A percentile compares a stretch with the other conserved stretches of the same genome.
Evolutionary conservation across 2,888 invertebrate genomes (phyloP).

Genomic region (Aplocera efformata): DNA sequence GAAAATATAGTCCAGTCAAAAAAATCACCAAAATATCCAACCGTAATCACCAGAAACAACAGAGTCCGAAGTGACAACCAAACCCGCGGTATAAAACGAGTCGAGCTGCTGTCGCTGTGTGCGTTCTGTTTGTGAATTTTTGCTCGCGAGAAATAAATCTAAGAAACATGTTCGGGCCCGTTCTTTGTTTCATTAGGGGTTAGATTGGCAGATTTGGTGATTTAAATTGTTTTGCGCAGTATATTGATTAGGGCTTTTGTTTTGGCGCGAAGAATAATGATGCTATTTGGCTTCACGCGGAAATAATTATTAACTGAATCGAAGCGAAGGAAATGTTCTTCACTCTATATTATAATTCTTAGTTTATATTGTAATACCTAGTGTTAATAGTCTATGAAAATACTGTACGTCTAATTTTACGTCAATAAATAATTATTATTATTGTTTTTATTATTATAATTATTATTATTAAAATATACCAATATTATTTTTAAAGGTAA

Average conservation of each 20-base stretch:
- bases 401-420: no score
- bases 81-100: slow-evolving; percentile 23
- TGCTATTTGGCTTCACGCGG: slow-evolving; percentile 4
- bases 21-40: no score
- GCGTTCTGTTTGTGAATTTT: slow-evolving; percentile 46
- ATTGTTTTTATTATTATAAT: no score
- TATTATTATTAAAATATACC: no score
- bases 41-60: no score
- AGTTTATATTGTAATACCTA: no score
- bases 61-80: slow-evolving; percentile 11
- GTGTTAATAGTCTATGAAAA: no score
- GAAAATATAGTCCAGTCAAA: no score
- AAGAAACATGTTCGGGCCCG: slow-evolving; percentile 46
- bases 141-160: slow-evolving; percentile 55
- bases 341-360: no score
- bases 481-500: no score
- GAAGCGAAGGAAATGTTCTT: neutral
- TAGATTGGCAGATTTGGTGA: slow-evolving; percentile 44
- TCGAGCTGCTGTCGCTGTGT: slow-evolving; percentile 21
- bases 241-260: slow-evolving; percentile 54
- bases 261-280: slow-evolving; percentile 12
- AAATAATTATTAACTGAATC: neutral
- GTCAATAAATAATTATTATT: no score
- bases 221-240: slow-evolving; percentile 56
- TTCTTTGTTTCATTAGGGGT: slow-evolving; percentile 57